Evolutionary conservation across 2,797 vertebrate species (phyloP), one percentile per base, ranked within the genome.

Genomic region (Bryconaethiops microstoma): DNA sequence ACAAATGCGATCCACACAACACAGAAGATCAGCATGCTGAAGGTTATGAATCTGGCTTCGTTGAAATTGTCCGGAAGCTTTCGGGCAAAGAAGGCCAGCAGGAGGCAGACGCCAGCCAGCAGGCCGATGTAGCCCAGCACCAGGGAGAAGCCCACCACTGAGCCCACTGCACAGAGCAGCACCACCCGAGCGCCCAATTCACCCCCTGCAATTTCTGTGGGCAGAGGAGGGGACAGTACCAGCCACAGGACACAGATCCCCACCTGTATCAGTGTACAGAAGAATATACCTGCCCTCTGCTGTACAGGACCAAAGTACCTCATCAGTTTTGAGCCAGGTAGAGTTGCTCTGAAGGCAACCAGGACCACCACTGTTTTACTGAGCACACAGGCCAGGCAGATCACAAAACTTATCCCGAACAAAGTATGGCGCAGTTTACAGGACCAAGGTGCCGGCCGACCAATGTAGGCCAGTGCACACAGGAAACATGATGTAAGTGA

Each of bases 321-420:
- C 40, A 90, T 92, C 87, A 82, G 60, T 74, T 78, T 70, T n/a
- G 87, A 85, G 0, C 87, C 85, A 4, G 92, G 91, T 35, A 59
- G 9, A 7, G 83, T 92, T 0, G 90, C 74, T 6, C 73, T 77
- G 77, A 95, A 95, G 9, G 92, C 94, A 74, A 92, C 74, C 17
- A 94, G 87, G 63, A 95, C 93, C 21, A 94, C 93, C 29, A 95
- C 91, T 8, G 91, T 93, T 82, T 95, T 95, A 40, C 92, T 91
- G 6, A 94, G 88, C 19, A 94, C 90, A 80, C 93, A 94, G 50
- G 93, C 94, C 69, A 94, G 89, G 73, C 93, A 94, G 45, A 94
- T 88, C 54, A 93, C 92, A 84, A 94, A 93, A 85, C 91, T 93
- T 81, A 94, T 82, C 48, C 84, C 89, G 35, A 91, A 90, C 0